phyloP scores from a whole-genome alignment of 2,797 vertebrate genomes.

The Sebastes diaconus region DNA sequence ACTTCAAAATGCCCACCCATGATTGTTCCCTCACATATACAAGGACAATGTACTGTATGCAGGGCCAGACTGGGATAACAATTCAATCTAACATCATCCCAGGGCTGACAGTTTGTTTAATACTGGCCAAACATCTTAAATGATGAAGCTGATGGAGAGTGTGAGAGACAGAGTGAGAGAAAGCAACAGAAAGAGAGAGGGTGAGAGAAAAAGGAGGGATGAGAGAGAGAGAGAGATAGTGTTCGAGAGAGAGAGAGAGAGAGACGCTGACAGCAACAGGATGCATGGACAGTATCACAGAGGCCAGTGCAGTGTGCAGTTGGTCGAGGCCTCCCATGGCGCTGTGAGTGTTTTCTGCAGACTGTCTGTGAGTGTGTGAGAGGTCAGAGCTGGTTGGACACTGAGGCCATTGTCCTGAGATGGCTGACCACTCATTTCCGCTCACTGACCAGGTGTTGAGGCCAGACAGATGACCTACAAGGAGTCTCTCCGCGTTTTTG shows the following conservation, averaged over 20 bases:
- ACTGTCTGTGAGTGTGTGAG: constrained; percentile 43
- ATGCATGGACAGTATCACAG: constrained; percentile 66
- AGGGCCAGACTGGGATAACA: not conserved
- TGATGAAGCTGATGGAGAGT: not conserved
- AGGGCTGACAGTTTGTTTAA: not conserved
- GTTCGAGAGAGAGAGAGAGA: not conserved
- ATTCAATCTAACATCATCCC: not conserved
- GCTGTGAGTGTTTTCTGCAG: constrained; percentile 45
- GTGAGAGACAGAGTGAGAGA: not conserved
- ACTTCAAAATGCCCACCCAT: not conserved
- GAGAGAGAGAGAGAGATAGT: not conserved
- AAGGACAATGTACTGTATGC: not conserved
- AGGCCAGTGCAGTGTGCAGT: constrained; percentile 25
- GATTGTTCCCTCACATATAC: not conserved
- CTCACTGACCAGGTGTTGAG: constrained; percentile 63
- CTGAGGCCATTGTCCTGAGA: constrained; percentile 67
- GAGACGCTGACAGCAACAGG: constrained; percentile 63
- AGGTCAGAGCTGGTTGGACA: constrained; percentile 65
- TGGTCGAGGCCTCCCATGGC: constrained; percentile 44
- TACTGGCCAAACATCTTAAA: not conserved
- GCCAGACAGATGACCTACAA: constrained; percentile 46
- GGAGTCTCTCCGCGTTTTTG: not conserved
- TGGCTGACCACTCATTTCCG: constrained; percentile 55
- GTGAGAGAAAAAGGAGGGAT: not conserved
- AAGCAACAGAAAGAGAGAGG: constrained; percentile 46